Base-by-base conservation (phyloP, 2,888 invertebrate genomes). In the Watsonalla binaria region DNA sequence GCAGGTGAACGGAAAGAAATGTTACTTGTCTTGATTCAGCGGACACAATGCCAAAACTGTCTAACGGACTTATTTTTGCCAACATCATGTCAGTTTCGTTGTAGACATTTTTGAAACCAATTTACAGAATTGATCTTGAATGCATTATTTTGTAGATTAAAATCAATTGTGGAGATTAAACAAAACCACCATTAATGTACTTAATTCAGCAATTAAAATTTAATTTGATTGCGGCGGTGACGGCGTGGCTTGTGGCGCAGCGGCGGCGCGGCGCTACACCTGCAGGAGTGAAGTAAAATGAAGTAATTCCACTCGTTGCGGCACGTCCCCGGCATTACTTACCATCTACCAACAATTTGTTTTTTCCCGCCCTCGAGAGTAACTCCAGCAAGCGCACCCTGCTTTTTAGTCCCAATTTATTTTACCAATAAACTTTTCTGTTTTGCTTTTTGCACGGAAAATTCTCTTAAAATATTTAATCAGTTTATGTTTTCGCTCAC, bases 341-440 rank as follows among this genome's bases (percentile, higher is more conserved):
- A 84, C 84, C 82, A 84, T 84, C 82, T 75, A 82, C 73, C 84
- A 83, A 86, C 84, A 86, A 86, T 86, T 86, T 86, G 83, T 86
- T 86, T 86, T 77, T 82, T 76, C 78, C 77, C 79, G 71, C 79
- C 80, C 82, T 76, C 78, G 68, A 77, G 73, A 80, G 76, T 83
- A 84, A 79, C 79, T 84, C 80, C 74, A 80, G 76, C 74, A 67
- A 78, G 74, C 78, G 78, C 76, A 75, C 78, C 76, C 74, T 81
- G 83, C 84, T 86, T 86, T 85, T 86, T 85, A 82, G 84, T 84
- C 84, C 72, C 84, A 85, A 86, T 87, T 87, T 86, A 86, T 86
- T 81, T 80, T 78, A 70, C 80, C 81, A 86, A 86, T 86, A 85
- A 85, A 87, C 78, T 84, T 84, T 78, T 76, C 70, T 78, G 79